Conservation (phyloP, 2,797 vertebrate genomes). For the Rhinatrema bivittatum region DNA sequence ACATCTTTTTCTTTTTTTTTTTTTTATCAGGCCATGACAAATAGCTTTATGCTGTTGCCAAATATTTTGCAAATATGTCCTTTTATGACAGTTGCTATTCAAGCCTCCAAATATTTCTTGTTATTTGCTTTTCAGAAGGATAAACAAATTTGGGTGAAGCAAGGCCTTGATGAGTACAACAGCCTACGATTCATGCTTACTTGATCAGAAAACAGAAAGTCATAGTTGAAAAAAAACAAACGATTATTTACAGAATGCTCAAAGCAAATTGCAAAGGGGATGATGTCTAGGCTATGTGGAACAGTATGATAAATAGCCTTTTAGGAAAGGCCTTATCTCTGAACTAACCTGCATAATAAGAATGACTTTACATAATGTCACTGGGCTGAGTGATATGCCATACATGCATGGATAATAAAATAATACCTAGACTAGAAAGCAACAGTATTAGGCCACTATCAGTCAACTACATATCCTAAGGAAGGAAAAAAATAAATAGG, state of each 20-base stretch:
- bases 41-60: no score
- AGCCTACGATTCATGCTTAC: conserved; percentile 4
- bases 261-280: conserved; percentile 23
- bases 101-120: no score
- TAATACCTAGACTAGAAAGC: background rate
- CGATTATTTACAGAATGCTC: conserved; percentile 25
- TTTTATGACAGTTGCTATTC: no score
- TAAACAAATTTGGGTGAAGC: no score
- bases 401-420: background rate
- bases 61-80: no score
- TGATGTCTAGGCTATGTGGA: conserved; percentile 26
- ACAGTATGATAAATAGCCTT: conserved; percentile 26
- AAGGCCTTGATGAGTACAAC: no score
- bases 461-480: conserved; percentile 9
- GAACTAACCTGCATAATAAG: background rate
- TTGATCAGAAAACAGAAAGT: conserved; percentile 15
- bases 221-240: conserved; percentile 25
- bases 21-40: no score
- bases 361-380: background rate
- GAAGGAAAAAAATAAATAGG: conserved; percentile 1
- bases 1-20: no score
- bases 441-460: background rate
- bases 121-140: no score
- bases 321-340: background rate
- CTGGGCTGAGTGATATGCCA: background rate